These are phyloP conservation scores for Pangasius sanitwongsei DNA, from an alignment of 2,797 vertebrate genomes.

Conservation along the genomic window DNA sequence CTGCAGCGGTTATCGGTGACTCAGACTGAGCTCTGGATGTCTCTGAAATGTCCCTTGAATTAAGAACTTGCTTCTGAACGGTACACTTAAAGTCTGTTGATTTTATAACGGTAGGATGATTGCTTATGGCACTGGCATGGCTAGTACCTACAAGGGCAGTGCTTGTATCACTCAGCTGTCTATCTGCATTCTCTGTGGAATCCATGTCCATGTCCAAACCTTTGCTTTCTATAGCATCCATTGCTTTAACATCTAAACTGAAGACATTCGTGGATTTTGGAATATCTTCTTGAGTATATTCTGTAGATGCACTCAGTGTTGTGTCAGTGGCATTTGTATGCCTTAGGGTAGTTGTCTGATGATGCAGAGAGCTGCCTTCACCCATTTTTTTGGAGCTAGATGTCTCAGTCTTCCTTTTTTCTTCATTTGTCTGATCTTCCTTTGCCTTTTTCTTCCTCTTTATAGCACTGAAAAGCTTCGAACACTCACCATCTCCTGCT, in stretches of 20 bases:
- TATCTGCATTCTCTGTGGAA: neutral
- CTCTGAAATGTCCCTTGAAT: conserved; percentile 13
- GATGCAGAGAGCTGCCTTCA: neutral
- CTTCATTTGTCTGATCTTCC: neutral
- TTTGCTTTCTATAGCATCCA: neutral
- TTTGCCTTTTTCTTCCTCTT: neutral
- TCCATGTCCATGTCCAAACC: no score
- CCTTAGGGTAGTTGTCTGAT: conserved; percentile 22
- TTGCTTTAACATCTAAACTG: conserved; percentile 24
- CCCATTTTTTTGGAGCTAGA: neutral
- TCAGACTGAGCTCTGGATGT: neutral
- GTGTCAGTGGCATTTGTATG: conserved; percentile 2
- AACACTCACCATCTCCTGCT: neutral
- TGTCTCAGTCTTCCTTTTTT: neutral
- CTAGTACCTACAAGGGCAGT: neutral
- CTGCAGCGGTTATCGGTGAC: neutral
- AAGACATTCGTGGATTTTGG: conserved; percentile 6
- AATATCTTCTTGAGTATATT: conserved; percentile 11
- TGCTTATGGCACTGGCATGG: conserved; percentile 8
- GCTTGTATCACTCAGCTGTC: conserved; percentile 10
- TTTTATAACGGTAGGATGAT: neutral
- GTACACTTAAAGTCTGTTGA: neutral
- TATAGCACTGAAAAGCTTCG: neutral
- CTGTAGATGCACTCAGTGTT: conserved; percentile 30
- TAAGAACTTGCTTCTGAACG: neutral